Evolutionary conservation across 2,797 vertebrate genomes (phyloP).

Genomic region (Anas bahamensis): DNA sequence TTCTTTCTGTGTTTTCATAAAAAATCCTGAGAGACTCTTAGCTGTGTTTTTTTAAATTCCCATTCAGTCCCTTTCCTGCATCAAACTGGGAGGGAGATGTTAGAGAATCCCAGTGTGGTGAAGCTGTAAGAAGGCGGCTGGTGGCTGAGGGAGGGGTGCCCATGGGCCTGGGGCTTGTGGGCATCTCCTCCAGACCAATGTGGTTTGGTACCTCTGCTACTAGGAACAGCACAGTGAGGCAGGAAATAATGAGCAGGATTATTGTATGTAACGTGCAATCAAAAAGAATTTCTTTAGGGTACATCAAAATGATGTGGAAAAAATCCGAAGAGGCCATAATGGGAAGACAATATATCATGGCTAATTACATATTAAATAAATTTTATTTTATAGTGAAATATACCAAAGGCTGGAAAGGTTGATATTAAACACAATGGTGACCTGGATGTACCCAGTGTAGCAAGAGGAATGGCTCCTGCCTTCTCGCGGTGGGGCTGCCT

Average conservation of each 20-base stretch:
- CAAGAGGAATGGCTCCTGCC: background rate
- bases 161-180: accelerated
- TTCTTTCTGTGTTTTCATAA: background rate
- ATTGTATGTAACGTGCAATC: background rate
- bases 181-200: accelerated
- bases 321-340: background rate
- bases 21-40: background rate
- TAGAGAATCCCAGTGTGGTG: background rate
- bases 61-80: background rate
- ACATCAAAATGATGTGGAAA: background rate
- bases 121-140: background rate
- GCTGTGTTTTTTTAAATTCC: background rate
- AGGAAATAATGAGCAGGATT: background rate
- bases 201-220: no score
- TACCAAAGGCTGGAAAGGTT: background rate
- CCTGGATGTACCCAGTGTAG: background rate
- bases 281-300: background rate
- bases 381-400: background rate
- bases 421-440: background rate
- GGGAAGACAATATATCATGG: background rate
- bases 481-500: accelerated
- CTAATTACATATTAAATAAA: background rate
- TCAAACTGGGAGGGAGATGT: no score
- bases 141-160: background rate
- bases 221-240: background rate